Evolutionary conservation across 2,888 invertebrate species (phyloP).

Genomic region (Heliconius ethilla): DNA sequence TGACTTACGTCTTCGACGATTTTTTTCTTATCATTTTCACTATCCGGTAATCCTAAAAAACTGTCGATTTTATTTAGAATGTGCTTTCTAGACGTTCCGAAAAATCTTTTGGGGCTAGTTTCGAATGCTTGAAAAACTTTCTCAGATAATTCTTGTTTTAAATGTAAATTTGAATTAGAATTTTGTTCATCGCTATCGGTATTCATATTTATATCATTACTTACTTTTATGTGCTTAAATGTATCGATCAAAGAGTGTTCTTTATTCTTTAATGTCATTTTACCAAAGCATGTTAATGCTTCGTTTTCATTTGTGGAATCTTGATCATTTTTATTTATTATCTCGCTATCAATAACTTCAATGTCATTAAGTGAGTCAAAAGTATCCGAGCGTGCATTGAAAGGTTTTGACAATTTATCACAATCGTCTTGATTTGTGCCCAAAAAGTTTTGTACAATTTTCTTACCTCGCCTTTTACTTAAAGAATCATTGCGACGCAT

Average conservation of each 20-base stretch:
- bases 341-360: conserved; percentile 32
- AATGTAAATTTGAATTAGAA: conserved; percentile 37
- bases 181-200: conserved; percentile 37
- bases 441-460: conserved; percentile 69
- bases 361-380: conserved; percentile 21
- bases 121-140: conserved; percentile 78
- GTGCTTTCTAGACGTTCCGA: conserved; percentile 75
- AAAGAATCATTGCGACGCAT: conserved; percentile 71
- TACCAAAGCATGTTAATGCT: conserved; percentile 29
- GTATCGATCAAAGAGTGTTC: conserved; percentile 29
- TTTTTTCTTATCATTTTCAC: conserved; percentile 53
- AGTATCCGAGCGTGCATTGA: not conserved
- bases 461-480: conserved; percentile 72
- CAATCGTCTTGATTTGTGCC: conserved; percentile 51
- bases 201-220: conserved; percentile 34
- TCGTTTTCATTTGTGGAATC: conserved; percentile 14
- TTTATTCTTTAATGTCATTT: conserved; percentile 22
- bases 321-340: conserved; percentile 35
- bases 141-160: conserved; percentile 72
- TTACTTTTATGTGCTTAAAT: conserved; percentile 33
- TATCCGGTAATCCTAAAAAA: conserved; percentile 67
- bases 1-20: conserved; percentile 55
- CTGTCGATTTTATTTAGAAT: conserved; percentile 76
- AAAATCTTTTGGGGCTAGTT: conserved; percentile 77
- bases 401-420: conserved; percentile 28